Evolutionary conservation across 2,888 invertebrate genomes (phyloP), one percentile per base, ranked within the genome.

Genomic region (Apamea monoglypha): DNA sequence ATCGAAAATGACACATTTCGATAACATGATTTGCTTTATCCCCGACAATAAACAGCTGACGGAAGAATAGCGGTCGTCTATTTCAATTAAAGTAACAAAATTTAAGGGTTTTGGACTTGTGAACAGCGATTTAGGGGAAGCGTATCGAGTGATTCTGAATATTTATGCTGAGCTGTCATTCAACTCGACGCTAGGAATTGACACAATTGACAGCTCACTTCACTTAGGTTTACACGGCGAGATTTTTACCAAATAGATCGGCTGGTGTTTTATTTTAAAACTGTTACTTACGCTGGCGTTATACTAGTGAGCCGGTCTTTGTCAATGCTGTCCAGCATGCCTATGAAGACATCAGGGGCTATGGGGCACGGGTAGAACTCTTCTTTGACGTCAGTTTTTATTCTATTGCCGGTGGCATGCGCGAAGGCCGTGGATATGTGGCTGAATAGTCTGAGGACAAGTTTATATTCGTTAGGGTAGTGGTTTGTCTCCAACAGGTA

Each of bases 381-480:
- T 63, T 93, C 93, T 0, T 56, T 16, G 0, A 93, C 21, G 0
- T 87, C 83, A 0, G 63, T 50, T 0, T 80, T 53, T 0, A 87
- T 70, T 1, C 85, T 81, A 0, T 76, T 59, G 0, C 8, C 25
- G 0, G 90, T 92, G 1, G 91, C 97, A 86, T 98, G 97, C 0
- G 97, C 94, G 66, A 87, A 93, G 0, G 92, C 92, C 0, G 93
- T 92, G 0, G 93, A 93, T 0, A 92, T 77, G 76, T 92, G 87
- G 7, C 87, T 89, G 71, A 88, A 87, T 7, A 87, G 83, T 92
- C 96, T 92, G 75, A 18, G 75, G 2, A 77, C 71, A 29, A 72
- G 71, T 36, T 59, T 21, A 7, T 59, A 71, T 36, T 36, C n/a
- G 18, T 36, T 36, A 53, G 8, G 2, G 8, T 16, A 32, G 32